phyloP scores from a whole-genome alignment of 2,113 vertebrate species.

The Isichthys henryi region DNA sequence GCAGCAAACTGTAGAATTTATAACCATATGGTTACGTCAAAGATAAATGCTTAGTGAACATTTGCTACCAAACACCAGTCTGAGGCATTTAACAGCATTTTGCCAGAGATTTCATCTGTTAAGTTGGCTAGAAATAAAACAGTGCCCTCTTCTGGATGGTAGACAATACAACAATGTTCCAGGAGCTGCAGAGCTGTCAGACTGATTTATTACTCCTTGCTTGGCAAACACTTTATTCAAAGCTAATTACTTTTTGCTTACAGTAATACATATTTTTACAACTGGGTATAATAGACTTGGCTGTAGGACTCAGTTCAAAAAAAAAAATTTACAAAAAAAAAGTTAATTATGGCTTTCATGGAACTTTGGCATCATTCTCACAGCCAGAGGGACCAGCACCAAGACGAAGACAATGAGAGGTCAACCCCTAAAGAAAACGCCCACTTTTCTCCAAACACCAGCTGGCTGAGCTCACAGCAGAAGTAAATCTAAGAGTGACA shows the following conservation, averaged over 20 bases:
- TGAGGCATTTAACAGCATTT: not conserved
- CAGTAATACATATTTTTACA: conserved; percentile 10
- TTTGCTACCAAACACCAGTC: not conserved
- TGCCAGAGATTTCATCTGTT: not conserved
- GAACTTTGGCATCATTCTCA: not conserved
- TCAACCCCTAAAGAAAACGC: not conserved
- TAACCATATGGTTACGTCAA: not conserved
- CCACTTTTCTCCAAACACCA: not conserved
- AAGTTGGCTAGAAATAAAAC: not conserved
- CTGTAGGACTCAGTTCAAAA: not conserved
- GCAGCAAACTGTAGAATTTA: not conserved
- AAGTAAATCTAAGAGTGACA: not conserved
- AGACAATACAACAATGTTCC: not conserved
- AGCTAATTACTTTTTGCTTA: conserved; percentile 6
- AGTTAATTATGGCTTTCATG: not conserved
- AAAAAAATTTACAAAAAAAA: not conserved
- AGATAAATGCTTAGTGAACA: not conserved
- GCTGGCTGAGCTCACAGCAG: not conserved
- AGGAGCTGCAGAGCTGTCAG: not conserved
- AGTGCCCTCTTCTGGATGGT: not conserved
- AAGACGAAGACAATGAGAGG: not conserved
- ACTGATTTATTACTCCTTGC: conserved; percentile 7
- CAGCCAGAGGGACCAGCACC: not conserved
- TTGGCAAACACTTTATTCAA: conserved; percentile 9
- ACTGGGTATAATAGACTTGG: not conserved